Base-by-base conservation (phyloP, 1,140 invertebrate genomes). In the Pectinophora gossypiella region DNA sequence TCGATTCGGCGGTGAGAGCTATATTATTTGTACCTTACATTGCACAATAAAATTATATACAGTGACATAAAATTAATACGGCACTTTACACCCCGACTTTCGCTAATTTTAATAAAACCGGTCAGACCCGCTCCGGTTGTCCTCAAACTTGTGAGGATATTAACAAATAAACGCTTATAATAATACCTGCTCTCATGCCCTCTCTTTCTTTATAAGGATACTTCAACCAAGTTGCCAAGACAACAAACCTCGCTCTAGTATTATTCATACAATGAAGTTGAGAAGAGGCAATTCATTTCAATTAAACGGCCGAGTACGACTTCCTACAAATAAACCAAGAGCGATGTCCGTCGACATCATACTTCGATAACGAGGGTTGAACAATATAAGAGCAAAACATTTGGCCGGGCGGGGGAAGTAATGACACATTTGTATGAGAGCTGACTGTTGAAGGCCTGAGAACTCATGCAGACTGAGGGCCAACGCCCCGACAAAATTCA, bases 401-500 rank as follows among this genome's bases (percentile, higher is more conserved):
- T 15, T 36, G 15, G 23, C 15, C 2, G 18, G 66, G 61, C 59
- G 54, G 70, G 72, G 68, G 75, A 68, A 64, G 64, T 76, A 79
- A 82, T 73, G 73, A 78, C 72, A 72, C 71, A 66, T 68, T 70
- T 57, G 68, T 66, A 74, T 66, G 70, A 62, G 65, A 68, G 57
- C 64, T 54, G 64, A n/a, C n/a, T n/a, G n/a, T n/a, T n/a, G n/a
- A 56, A 59, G 56, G 64, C 49, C 49, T 60, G 55, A 48, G 55
- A 65, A 59, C 55, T 71, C 60, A 76, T 72, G 73, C 69, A 61
- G 61, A 22, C 45, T 48, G 59, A 74, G n/a, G 70, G 76, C 56
- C 76, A 75, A 71, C 76, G 76, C 77, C 77, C 77, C 64, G 60
- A 71, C 64, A 53, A 74, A 75, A 60, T 67, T 58, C 63, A 74